Base-by-base conservation (phyloP, 1,140 invertebrate genomes). In the Camponotus floridanus region DNA sequence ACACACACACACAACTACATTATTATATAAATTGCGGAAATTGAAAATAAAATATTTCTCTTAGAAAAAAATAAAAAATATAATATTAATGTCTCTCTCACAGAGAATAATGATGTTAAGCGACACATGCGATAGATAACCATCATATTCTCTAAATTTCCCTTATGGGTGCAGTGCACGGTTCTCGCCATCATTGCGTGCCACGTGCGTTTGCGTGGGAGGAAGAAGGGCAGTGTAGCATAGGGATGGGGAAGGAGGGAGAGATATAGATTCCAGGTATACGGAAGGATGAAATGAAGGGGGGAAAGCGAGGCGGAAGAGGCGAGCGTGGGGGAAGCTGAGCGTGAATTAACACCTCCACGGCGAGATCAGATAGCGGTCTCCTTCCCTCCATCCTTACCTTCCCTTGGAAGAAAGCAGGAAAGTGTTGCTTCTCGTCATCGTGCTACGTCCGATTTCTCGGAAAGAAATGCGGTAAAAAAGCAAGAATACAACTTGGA, bases 301-400 rank as follows among this genome's bases (percentile, higher is more conserved):
- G 48, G 26, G 39, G 55, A 70, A 74, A 51, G 45, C 64, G 78
- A 68, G 86, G 81, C 64, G 55, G 76, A 87, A 86, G 87, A 87
- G 80, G 79, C 57, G 86, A 86, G 36, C 26, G 26, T 26, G 1
- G 26, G 76, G 70, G 67, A 80, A 90, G 86, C 79, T 86, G 90
- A 92, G 92, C 91, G 93, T 93, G 94, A 94, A 94, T 94, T 94
- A 94, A 94, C 94, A 94, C 93, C 93, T 94, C 93, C 92, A 91
- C 90, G 88, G 91, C 91, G 88, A 87, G 90, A 94, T 94, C 94
- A 94, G 93, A 94, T 94, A 94, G 87, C 88, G 91, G 92, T 86
- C 31, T 31, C 13, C 61, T 15, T 31, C 61, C 61, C 31, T 64
- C 15, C 48, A 18, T 13, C 57, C 76, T 70, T 59, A 57, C 78